Base-by-base conservation (phyloP, 2,888 invertebrate genomes). In the Taenaris catops region DNA sequence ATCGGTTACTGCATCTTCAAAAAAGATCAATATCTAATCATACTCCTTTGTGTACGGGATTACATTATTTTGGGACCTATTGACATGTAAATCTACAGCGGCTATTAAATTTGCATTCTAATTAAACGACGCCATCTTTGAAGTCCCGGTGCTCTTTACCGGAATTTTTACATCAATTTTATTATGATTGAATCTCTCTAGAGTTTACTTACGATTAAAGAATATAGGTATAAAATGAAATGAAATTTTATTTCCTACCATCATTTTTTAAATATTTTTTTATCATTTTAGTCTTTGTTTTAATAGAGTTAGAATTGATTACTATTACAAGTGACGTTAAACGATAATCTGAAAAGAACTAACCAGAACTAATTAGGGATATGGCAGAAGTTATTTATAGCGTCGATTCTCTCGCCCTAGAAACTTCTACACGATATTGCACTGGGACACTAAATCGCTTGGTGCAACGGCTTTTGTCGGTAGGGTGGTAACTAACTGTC, bases 71-170 rank as follows among this genome's bases (percentile, higher is more conserved):
- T 72, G 68, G 64, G 53, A 64, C 57, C 75, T 75, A 83, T 84
- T 83, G 84, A 80, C 81, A 83, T 83, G 84, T 79, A 76, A 84
- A 84, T 83, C 70, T 69, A 76, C 70, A 49, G 53, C 62, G 68
- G 71, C 81, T 78, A 83, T 84, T 81, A 81, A 80, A 83, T 84
- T 83, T 81, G 80, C 83, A 83, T 83, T 71, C 81, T 83, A 75
- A 81, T 84, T 81, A 81, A 79, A 75, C 68, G 64, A 58, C 45
- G 43, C 41, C 48, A 71, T 68, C 67, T 40, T 23, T 31, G 39
- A 31, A 25, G 28, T 26, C 63, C 56, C 60, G 57, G 63, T 64
- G 59, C 58, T 58, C 59, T 62, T 62, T 64, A 55, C 62, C 51
- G 54, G 53, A 56, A 40, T 43, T 45, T 39, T 34, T 45, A 41